Percentiles rank a stretch among this genome's conserved stretches.
Evolutionary conservation across 1,140 invertebrate genomes (phyloP).

Genomic region (Drosophila arizonae): DNA sequence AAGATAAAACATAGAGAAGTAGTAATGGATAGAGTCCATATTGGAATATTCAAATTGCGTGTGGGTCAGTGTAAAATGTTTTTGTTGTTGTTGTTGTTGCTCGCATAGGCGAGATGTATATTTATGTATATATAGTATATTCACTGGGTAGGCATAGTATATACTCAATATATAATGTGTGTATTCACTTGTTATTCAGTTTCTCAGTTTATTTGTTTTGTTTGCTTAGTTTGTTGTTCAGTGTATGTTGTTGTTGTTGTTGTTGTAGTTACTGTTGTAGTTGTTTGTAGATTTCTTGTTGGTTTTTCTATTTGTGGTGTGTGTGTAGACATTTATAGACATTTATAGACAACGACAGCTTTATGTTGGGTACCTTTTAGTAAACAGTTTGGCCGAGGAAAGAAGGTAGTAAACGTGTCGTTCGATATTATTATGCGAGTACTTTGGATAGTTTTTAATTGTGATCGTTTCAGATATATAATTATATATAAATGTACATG

Average conservation of each 20-base stretch:
- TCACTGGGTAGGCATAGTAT: constrained; percentile 14
- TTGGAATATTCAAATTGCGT: constrained; percentile 37
- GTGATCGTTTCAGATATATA: constrained; percentile 33
- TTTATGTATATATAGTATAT: constrained; percentile 12
- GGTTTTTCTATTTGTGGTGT: constrained; percentile 66
- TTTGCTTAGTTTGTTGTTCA: constrained; percentile 13
- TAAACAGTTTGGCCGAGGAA: constrained; percentile 83
- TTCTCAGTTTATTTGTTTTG: constrained; percentile 31
- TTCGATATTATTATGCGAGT: constrained; percentile 76
- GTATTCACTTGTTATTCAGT: constrained; percentile 21
- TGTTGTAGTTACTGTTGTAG: background rate
- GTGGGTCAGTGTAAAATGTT: constrained; percentile 63
- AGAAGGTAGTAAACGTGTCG: constrained; percentile 86
- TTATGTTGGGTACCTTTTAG: constrained; percentile 84
- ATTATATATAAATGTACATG: constrained; percentile 26
- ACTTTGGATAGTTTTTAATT: constrained; percentile 66
- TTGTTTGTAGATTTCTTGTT: constrained; percentile 25
- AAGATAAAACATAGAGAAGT: constrained; percentile 3
- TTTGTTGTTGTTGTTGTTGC: constrained; percentile 1
- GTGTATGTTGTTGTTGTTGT: background rate
- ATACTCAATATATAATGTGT: constrained; percentile 21
- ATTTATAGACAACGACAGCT: constrained; percentile 53
- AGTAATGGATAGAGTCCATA: constrained; percentile 15
- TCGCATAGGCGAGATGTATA: constrained; percentile 11
- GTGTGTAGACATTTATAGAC: constrained; percentile 38